Percentiles rank a stretch among this genome's conserved stretches.
Conservation (phyloP, 1,140 invertebrate genomes). For the Dysdera silvatica region DNA sequence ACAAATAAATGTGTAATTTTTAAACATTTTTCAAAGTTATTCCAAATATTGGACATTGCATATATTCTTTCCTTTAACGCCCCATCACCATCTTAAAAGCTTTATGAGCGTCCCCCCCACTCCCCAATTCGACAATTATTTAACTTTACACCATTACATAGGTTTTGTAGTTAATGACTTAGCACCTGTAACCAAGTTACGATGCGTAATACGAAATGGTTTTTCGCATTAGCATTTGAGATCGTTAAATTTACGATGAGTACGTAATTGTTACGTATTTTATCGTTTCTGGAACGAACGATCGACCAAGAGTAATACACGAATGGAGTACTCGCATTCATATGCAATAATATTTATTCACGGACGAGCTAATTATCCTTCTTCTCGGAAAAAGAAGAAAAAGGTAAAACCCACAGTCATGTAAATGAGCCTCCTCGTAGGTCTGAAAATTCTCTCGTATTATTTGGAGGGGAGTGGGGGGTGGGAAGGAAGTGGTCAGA, state of each 20-base stretch:
- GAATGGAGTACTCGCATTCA: not conserved
- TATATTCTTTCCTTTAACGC: not conserved
- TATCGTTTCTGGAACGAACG: not conserved
- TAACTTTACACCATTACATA: no score
- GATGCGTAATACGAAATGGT: no score
- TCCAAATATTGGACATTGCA: not conserved
- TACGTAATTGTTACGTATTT: not conserved
- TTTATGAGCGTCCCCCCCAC: not conserved
- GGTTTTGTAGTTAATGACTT: no score
- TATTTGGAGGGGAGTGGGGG: conserved; percentile 24
- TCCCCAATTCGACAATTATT: not conserved
- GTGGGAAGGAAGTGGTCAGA: no score
- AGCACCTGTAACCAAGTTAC: no score
- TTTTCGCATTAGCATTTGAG: no score
- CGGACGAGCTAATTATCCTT: not conserved
- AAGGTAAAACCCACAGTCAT: conserved; percentile 3
- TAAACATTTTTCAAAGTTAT: not conserved
- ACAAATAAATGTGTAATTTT: not conserved
- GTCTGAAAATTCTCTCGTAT: conserved; percentile 12
- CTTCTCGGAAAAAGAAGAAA: not conserved
- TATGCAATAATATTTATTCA: conserved; percentile 15
- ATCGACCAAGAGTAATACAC: not conserved
- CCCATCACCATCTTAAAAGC: not conserved
- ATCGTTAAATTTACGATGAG: no score
- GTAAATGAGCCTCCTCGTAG: conserved; percentile 12